Percentiles rank a stretch among this genome's conserved stretches.
phyloP scores from a whole-genome alignment of 2,797 vertebrate genomes.

The Mareca strepera region DNA sequence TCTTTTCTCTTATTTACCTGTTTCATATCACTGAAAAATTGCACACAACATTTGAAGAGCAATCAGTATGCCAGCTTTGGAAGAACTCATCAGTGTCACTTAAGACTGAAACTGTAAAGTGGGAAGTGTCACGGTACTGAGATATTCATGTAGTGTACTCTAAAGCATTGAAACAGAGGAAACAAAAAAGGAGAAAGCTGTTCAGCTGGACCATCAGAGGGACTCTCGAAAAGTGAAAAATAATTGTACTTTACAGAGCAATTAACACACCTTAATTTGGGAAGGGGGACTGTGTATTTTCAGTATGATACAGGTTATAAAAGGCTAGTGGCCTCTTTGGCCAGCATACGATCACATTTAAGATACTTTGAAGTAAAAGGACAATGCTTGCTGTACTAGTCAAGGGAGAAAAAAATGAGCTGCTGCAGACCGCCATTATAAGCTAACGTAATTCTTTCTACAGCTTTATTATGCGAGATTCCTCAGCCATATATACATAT shows the following conservation, averaged over 20 bases:
- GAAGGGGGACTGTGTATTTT: neutral
- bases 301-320: neutral
- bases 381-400: neutral
- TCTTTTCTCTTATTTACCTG: slow-evolving; percentile 30
- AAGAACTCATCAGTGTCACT: slow-evolving; percentile 52
- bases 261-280: neutral
- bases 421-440: neutral
- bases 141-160: slow-evolving; percentile 17
- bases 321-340: neutral
- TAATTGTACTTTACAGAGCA: neutral
- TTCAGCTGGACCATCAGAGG: neutral
- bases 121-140: slow-evolving; percentile 15
- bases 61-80: slow-evolving; percentile 58
- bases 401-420: neutral
- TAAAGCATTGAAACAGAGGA: slow-evolving; percentile 33
- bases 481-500: neutral
- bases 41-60: slow-evolving; percentile 53
- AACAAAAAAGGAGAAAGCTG: neutral
- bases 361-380: neutral
- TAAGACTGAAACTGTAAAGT: slow-evolving; percentile 50
- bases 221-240: neutral
- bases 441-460: neutral
- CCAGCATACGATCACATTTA: neutral
- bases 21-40: slow-evolving; percentile 55
- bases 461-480: neutral